These are phyloP conservation scores for Kradibia gibbosae DNA, from an alignment of 1,140 invertebrate genomes.

Conservation along the genomic window DNA sequence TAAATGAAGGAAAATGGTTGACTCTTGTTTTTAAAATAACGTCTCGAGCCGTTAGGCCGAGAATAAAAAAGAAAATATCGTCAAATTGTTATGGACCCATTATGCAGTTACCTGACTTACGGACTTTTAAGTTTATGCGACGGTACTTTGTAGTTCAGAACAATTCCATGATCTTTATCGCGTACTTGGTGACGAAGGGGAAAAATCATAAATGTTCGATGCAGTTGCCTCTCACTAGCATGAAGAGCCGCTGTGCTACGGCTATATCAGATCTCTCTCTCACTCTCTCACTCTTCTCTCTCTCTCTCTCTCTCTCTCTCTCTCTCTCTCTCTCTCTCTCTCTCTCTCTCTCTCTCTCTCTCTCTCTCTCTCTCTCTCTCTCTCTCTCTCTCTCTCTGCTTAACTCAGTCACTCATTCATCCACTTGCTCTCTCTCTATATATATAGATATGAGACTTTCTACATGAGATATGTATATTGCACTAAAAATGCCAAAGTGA, in stretches of 20 bases:
- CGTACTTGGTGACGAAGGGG: not conserved
- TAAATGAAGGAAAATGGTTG: not conserved
- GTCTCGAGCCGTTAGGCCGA: not conserved
- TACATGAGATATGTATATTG: not conserved
- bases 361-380: not conserved
- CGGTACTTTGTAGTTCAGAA: not conserved
- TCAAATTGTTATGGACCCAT: too few species aligned
- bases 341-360: too few species aligned
- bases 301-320: too few species aligned
- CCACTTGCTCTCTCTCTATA: too few species aligned
- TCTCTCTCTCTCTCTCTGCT: not conserved
- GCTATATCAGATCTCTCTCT: too few species aligned
- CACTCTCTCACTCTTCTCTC: too few species aligned
- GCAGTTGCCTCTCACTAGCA: constrained; percentile 26
- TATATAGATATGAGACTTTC: not conserved
- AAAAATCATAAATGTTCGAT: constrained; percentile 24
- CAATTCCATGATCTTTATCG: constrained; percentile 11
- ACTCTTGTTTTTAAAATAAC: not conserved
- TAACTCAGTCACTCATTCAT: not conserved
- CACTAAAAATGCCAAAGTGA: constrained; percentile 6
- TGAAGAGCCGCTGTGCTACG: not conserved
- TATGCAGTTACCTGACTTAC: too few species aligned
- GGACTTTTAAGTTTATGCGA: too few species aligned
- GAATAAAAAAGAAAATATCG: too few species aligned
- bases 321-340: not conserved